A percentile compares a stretch with the other conserved stretches of the same genome.
Evolutionary conservation across 2,888 invertebrate genomes (phyloP).

Genomic region (Ectemnius continuus): DNA sequence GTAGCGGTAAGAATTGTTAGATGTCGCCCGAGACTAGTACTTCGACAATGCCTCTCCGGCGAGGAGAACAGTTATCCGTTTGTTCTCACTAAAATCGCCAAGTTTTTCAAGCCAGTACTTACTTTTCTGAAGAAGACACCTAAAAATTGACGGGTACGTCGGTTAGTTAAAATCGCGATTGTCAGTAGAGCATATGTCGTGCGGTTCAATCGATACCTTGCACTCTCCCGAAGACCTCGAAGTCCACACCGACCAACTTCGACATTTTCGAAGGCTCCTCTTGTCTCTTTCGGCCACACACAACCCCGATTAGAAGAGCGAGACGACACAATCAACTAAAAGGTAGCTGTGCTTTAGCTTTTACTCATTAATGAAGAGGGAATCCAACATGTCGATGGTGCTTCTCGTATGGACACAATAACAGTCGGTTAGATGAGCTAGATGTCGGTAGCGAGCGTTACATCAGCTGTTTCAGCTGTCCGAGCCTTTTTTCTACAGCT

Average conservation of each 20-base stretch:
- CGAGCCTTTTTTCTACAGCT: too few relatives aligned
- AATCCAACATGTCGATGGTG: constrained; percentile 5
- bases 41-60: too few relatives aligned
- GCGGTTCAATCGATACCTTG: constrained; percentile 60
- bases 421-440: constrained; percentile 12
- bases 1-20: too few relatives aligned
- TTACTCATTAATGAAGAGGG: constrained; percentile 11
- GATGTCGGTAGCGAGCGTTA: constrained; percentile 44
- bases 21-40: too few relatives aligned
- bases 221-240: constrained; percentile 76
- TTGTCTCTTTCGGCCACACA: not conserved
- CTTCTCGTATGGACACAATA: not conserved
- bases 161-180: constrained; percentile 3
- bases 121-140: constrained; percentile 78
- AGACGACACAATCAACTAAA: not conserved
- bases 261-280: constrained; percentile 51
- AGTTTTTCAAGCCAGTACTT: constrained; percentile 34
- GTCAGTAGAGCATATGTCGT: not conserved
- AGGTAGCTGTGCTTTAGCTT: constrained; percentile 11
- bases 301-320: not conserved
- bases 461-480: constrained; percentile 47
- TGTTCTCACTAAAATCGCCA: not conserved
- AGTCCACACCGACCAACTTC: constrained; percentile 71
- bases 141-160: constrained; percentile 56
- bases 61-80: too few relatives aligned